A percentile compares a stretch with the other conserved stretches of the same genome.
These are phyloP conservation scores for Planiliza haematocheilus DNA, from an alignment of 2,113 vertebrate genomes.

Conservation along the genomic window DNA sequence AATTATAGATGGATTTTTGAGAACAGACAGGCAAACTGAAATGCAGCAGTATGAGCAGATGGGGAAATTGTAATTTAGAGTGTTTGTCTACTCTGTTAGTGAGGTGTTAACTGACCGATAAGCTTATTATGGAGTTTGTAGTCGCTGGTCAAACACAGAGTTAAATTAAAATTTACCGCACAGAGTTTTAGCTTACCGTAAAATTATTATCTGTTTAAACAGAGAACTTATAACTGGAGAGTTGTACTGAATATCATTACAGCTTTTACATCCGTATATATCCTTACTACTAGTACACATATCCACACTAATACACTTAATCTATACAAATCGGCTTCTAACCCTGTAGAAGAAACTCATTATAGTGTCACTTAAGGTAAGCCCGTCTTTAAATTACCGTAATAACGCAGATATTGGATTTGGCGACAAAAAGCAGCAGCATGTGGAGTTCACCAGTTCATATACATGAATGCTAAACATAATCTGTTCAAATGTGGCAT, in stretches of 20 bases:
- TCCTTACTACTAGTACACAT: too few relatives aligned
- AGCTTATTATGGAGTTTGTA: constrained; percentile 8
- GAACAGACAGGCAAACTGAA: constrained; percentile 1
- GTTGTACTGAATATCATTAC: not conserved
- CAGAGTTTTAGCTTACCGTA: not conserved
- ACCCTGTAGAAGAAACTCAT: too few relatives aligned
- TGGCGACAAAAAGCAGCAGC: too few relatives aligned
- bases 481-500: too few relatives aligned
- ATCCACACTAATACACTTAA: too few relatives aligned
- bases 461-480: too few relatives aligned
- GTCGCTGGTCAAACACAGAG: constrained; percentile 1
- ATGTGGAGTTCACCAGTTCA: too few relatives aligned
- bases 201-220: not conserved
- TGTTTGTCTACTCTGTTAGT: constrained; percentile 12
- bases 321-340: too few relatives aligned
- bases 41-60: not conserved
- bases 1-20: not conserved
- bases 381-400: too few relatives aligned
- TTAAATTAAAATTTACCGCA: constrained; percentile 7
- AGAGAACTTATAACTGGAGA: not conserved
- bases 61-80: constrained; percentile 1
- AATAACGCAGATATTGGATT: too few relatives aligned
- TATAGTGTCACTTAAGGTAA: too few relatives aligned
- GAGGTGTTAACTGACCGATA: not conserved
- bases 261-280: not conserved